A percentile compares a stretch with the other conserved stretches of the same genome.
Conservation (phyloP, 2,113 vertebrate species). For the Epinephelus moara region DNA sequence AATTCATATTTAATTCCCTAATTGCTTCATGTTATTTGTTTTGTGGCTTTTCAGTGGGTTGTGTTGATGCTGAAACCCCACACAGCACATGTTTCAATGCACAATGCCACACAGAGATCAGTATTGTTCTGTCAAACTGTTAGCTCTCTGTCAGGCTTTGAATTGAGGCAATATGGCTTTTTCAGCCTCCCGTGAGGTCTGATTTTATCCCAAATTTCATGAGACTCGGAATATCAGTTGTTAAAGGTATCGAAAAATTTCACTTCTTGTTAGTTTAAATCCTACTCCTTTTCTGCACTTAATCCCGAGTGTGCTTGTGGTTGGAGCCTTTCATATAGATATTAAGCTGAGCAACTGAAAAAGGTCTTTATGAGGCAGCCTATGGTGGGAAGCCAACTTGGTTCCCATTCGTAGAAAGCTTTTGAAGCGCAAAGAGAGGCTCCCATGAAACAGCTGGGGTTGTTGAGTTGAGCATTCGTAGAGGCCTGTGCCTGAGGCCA, state of each 20-base stretch:
- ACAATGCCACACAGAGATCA: constrained; percentile 25
- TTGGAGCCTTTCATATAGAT: constrained; percentile 64
- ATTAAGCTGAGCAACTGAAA: constrained; percentile 56
- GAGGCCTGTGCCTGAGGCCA: constrained; percentile 73
- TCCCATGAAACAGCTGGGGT: constrained; percentile 68
- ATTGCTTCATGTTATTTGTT: constrained; percentile 41
- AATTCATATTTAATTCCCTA: constrained; percentile 43
- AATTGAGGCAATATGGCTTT: constrained; percentile 25
- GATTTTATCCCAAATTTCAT: constrained; percentile 31
- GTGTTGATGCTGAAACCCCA: constrained; percentile 9
- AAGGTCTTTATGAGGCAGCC: constrained; percentile 63
- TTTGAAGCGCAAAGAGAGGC: constrained; percentile 71
- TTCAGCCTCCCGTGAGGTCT: constrained; percentile 5
- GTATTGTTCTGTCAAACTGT: constrained; percentile 38
- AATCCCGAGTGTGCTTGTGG: constrained; percentile 55
- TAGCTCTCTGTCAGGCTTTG: constrained; percentile 36
- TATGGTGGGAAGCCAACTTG: constrained; percentile 70
- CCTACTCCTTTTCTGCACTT: constrained; percentile 36
- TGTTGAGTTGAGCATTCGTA: constrained; percentile 61
- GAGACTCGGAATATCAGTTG: constrained; percentile 39
- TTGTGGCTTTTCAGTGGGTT: constrained; percentile 26
- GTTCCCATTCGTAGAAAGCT: constrained; percentile 70
- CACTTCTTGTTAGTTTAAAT: constrained; percentile 58
- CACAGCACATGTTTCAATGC: constrained; percentile 14
- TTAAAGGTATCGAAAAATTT: constrained; percentile 41